These are phyloP conservation scores for Antheraea yamamai DNA, from an alignment of 2,888 invertebrate species.

Conservation along the genomic window DNA sequence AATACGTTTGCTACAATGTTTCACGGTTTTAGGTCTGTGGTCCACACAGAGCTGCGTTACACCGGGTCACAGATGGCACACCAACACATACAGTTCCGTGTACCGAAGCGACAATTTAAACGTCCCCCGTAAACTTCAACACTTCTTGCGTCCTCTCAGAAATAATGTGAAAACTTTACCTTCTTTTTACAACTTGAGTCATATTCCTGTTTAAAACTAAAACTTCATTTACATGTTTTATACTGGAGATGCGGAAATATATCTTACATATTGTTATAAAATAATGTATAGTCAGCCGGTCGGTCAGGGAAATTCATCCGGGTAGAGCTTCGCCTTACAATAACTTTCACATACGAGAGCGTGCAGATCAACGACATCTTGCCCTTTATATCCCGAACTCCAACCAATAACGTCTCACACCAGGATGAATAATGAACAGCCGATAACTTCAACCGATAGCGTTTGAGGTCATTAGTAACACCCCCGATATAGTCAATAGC, in stretches of 20 bases:
- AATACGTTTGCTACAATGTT: not conserved
- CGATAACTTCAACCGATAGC: too few species aligned
- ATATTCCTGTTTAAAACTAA: conserved; percentile 46
- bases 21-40: conserved; percentile 11
- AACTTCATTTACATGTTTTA: conserved; percentile 42
- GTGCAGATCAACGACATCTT: too few species aligned
- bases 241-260: not conserved
- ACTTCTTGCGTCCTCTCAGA: conserved; percentile 57
- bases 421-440: too few species aligned
- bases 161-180: conserved; percentile 66
- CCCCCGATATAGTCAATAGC: too few species aligned
- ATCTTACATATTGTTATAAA: not conserved
- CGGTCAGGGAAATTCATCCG: too few species aligned
- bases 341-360: too few species aligned
- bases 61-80: conserved; percentile 55
- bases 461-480: too few species aligned
- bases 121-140: conserved; percentile 55
- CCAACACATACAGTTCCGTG: conserved; percentile 46
- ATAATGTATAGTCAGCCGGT: too few species aligned
- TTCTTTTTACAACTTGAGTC: conserved; percentile 53
- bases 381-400: too few species aligned
- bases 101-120: conserved; percentile 60
- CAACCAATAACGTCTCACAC: too few species aligned
- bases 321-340: too few species aligned
- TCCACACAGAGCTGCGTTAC: conserved; percentile 14